These are phyloP conservation scores for Coracias cyanogaster DNA, from an alignment of 2,797 vertebrate genomes.

Conservation along the genomic window DNA sequence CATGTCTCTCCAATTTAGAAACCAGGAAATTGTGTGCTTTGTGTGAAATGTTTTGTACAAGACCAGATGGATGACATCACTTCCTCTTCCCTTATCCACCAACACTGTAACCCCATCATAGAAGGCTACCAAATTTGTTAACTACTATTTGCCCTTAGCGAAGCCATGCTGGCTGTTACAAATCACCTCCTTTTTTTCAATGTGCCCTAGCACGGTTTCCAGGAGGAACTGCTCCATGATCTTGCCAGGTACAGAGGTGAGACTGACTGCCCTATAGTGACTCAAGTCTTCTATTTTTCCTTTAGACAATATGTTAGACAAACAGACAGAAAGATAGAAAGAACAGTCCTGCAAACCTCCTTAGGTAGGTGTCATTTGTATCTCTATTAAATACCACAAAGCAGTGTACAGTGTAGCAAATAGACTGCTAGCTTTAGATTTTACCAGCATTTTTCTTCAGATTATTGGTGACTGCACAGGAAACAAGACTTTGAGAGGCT, in stretches of 20 bases:
- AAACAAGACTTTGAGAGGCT: neutral
- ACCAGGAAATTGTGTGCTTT: no score
- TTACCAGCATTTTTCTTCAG: neutral
- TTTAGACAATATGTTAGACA: neutral
- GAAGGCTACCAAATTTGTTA: neutral
- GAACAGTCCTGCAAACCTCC: neutral
- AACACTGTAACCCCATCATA: neutral
- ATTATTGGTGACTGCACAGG: neutral
- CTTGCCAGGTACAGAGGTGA: no score
- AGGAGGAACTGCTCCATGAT: no score
- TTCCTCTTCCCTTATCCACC: neutral
- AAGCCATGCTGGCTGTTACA: neutral
- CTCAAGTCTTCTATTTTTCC: no score
- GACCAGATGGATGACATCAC: neutral
- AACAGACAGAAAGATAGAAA: neutral
- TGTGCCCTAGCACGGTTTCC: neutral
- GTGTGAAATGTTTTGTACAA: neutral
- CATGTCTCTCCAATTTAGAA: no score
- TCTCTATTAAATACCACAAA: neutral
- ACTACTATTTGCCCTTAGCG: neutral
- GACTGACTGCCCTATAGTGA: no score
- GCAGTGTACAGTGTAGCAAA: neutral
- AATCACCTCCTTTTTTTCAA: neutral
- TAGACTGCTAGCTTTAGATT: neutral
- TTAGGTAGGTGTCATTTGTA: neutral